phyloP scores from a whole-genome alignment of 2,888 invertebrate genomes.

The Tetragonisca angustula region DNA sequence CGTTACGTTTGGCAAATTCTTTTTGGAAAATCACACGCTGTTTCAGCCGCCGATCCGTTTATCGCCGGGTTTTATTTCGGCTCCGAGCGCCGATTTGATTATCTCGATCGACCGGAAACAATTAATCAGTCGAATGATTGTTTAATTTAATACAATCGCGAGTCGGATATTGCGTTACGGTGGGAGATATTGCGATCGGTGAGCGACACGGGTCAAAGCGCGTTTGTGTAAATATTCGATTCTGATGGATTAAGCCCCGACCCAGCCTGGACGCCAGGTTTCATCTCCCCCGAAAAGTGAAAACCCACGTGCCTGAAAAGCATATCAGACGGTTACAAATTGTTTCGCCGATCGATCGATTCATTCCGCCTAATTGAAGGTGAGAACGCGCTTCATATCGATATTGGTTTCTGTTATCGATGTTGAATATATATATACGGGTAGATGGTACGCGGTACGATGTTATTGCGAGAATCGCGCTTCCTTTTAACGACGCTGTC shows the following conservation, averaged over 20 bases:
- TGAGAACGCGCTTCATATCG: background rate
- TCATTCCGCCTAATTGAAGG: background rate
- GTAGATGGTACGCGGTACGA: background rate
- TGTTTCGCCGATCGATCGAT: background rate
- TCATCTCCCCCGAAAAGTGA: background rate
- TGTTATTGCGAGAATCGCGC: background rate
- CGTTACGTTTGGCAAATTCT: background rate
- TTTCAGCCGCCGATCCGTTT: slow-evolving; percentile 19
- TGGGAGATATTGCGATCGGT: too few species aligned
- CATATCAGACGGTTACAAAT: too few species aligned
- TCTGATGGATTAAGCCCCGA: background rate
- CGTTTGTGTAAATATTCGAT: background rate
- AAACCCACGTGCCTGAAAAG: too few species aligned
- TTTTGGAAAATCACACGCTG: slow-evolving; percentile 3
- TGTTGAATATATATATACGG: background rate
- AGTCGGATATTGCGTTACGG: background rate
- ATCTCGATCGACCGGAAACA: slow-evolving; percentile 19
- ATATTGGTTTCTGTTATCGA: background rate
- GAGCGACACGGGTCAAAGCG: background rate
- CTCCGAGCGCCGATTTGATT: slow-evolving; percentile 14
- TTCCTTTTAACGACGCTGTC: background rate
- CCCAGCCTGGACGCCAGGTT: background rate
- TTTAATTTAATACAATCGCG: slow-evolving; percentile 22
- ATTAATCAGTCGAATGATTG: slow-evolving; percentile 25
- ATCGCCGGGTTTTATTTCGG: slow-evolving; percentile 19